These are phyloP conservation scores for Parelbella ahira DNA, from an alignment of 2,888 invertebrate genomes.

Conservation along the genomic window DNA sequence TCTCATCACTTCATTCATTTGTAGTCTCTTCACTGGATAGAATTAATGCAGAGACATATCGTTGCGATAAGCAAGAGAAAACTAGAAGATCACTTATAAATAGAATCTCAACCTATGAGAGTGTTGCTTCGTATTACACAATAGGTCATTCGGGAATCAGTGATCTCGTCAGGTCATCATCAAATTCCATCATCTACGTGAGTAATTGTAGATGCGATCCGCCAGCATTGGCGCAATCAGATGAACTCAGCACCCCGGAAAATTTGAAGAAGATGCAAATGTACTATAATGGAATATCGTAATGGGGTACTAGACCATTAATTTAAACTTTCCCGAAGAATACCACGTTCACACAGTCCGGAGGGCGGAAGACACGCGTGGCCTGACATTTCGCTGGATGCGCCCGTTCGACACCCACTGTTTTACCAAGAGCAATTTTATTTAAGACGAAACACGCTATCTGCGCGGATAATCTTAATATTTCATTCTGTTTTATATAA, in stretches of 20 bases:
- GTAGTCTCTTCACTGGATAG: not conserved
- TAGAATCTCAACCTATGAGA: too few relatives aligned
- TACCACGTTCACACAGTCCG: constrained; percentile 53
- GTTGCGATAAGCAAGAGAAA: too few relatives aligned
- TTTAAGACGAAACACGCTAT: constrained; percentile 23
- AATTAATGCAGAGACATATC: too few relatives aligned
- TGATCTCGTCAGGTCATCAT: constrained; percentile 3
- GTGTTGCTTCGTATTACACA: constrained; percentile 5
- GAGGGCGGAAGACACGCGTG: constrained; percentile 45
- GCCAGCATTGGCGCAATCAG: constrained; percentile 7
- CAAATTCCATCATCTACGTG: constrained; percentile 10
- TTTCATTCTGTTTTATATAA: constrained; percentile 25
- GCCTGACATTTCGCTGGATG: constrained; percentile 49
- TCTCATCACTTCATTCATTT: constrained; percentile 1
- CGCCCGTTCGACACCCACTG: constrained; percentile 40
- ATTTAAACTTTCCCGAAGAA: constrained; percentile 34
- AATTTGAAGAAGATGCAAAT: constrained; percentile 25
- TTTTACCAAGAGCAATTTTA: constrained; percentile 23
- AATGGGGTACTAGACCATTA: constrained; percentile 20
- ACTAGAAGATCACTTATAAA: too few relatives aligned
- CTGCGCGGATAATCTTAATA: constrained; percentile 24
- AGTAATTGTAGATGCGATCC: constrained; percentile 8
- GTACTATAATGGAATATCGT: constrained; percentile 18
- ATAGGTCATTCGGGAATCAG: constrained; percentile 9
- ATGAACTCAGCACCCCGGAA: constrained; percentile 23